Conservation (phyloP, 2,113 vertebrate species). For the Chionis minor region DNA sequence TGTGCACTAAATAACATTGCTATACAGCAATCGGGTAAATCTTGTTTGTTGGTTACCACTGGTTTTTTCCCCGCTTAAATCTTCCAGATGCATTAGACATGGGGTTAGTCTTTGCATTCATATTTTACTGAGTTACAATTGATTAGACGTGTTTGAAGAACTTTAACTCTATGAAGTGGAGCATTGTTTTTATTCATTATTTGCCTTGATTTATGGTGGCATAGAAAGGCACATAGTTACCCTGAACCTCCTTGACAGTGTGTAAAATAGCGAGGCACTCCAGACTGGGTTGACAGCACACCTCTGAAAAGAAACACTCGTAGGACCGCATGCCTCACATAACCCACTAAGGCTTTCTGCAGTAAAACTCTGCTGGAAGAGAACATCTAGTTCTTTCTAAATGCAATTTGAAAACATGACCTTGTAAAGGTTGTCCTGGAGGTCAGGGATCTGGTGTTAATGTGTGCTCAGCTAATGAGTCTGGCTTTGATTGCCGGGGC, state of each 20-base stretch:
- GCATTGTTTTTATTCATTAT: slow-evolving; percentile 16
- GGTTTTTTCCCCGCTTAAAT: not conserved
- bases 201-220: not conserved
- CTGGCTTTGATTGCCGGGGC: not conserved
- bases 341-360: not conserved
- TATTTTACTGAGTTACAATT: not conserved
- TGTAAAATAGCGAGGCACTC: not conserved
- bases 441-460: not conserved
- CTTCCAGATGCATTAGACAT: not conserved
- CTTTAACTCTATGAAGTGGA: not conserved
- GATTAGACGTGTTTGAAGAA: slow-evolving; percentile 1
- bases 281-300: not conserved
- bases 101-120: not conserved
- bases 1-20: slow-evolving; percentile 9
- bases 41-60: slow-evolving; percentile 12
- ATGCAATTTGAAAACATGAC: fast-evolving
- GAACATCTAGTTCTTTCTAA: not conserved
- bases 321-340: not conserved
- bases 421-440: not conserved
- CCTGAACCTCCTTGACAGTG: not conserved
- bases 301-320: not conserved
- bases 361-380: not conserved
- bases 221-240: not conserved
- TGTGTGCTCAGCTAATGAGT: not conserved
- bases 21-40: not conserved